Evolutionary conservation across 1,140 invertebrate genomes (phyloP).

Genomic region (Galleria mellonella): DNA sequence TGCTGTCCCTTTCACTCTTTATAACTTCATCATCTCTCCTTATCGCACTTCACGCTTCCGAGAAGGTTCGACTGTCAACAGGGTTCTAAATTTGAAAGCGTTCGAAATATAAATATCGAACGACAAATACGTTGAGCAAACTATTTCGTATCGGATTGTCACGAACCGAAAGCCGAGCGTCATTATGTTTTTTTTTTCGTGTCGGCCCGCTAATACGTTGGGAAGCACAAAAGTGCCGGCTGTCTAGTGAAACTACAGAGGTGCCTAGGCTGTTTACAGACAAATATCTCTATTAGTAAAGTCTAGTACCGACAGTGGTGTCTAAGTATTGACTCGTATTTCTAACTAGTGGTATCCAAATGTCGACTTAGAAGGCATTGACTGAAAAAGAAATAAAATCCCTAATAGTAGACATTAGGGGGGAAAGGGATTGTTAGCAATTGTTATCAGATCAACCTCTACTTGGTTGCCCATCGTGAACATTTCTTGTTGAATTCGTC

Average conservation of each 20-base stretch:
- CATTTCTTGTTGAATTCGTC: no score
- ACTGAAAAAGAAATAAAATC: no score
- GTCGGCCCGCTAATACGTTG: constrained; percentile 31
- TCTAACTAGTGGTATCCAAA: no score
- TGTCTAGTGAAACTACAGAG: not conserved
- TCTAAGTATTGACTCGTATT: no score
- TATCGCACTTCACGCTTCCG: constrained; percentile 27
- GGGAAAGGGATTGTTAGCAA: no score
- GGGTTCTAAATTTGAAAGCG: constrained; percentile 22
- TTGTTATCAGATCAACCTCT: no score
- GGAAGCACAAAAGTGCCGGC: constrained; percentile 25
- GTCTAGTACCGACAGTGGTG: no score
- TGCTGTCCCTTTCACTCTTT: constrained; percentile 15
- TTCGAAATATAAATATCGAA: constrained; percentile 5
- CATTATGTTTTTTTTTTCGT: constrained; percentile 20
- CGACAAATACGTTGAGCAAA: constrained; percentile 35
- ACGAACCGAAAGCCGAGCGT: constrained; percentile 19
- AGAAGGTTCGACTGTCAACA: constrained; percentile 54
- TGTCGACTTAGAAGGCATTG: no score
- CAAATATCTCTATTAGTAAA: no score
- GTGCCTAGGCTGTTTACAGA: no score
- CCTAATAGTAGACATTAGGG: no score
- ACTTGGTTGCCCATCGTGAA: no score
- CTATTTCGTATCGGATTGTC: constrained; percentile 29
- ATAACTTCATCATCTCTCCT: not conserved